Evolutionary conservation across 2,888 invertebrate species (phyloP).

Genomic region (Altica lythri): DNA sequence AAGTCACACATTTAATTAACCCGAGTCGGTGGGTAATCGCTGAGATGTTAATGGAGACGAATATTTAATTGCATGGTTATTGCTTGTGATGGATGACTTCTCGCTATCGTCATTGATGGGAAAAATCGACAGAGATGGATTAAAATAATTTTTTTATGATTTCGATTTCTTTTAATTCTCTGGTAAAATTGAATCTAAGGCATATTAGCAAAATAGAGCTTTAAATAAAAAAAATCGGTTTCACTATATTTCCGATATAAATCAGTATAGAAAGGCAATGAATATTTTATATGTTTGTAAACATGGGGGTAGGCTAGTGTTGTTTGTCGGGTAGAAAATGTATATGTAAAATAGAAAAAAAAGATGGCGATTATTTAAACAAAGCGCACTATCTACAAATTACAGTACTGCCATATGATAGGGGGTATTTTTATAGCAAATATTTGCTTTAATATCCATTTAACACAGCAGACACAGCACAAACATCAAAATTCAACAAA

Average conservation of each 20-base stretch:
- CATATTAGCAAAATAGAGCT: no score
- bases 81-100: conserved; percentile 37
- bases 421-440: conserved; percentile 26
- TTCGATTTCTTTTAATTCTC: no score
- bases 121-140: conserved; percentile 11
- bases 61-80: conserved; percentile 56
- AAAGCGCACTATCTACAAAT: conserved; percentile 12
- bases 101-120: conserved; percentile 26
- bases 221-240: no score
- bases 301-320: no score
- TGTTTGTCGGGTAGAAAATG: conserved; percentile 2
- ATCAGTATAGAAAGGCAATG: no score
- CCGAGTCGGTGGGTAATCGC: conserved; percentile 55
- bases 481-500: conserved; percentile 22
- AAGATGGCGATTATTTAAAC: conserved; percentile 8
- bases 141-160: neutral
- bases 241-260: no score
- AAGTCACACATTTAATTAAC: conserved; percentile 58
- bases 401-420: conserved; percentile 21
- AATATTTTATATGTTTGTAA: no score
- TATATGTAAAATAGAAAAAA: neutral
- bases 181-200: no score
- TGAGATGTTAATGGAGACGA: conserved; percentile 55
- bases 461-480: conserved; percentile 23
- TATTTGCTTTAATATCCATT: conserved; percentile 30